Evolutionary conservation across 2,888 invertebrate genomes (phyloP), one percentile per base, ranked within the genome.

Genomic region (Acanthosepion lycidas): DNA sequence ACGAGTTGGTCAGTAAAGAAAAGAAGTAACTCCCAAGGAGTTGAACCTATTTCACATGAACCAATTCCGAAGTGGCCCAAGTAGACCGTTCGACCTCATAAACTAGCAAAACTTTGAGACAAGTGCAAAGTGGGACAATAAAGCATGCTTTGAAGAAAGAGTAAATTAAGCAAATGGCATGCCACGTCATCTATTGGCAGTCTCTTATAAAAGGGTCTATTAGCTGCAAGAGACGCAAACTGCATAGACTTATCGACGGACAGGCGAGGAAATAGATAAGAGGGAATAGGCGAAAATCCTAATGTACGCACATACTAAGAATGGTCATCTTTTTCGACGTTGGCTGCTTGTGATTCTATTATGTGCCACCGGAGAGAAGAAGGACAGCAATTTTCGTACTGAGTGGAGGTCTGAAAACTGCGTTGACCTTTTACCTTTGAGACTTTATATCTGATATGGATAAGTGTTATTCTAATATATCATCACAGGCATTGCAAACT

Each of bases 81-180:
- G 78, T 78, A 78, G 78, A 78, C n/a, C n/a, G 78, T 33, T 78
- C 78, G 78, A 78, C 78, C 78, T 78, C 78, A 33, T 78, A 78
- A 78, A 78, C 78, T n/a, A 78, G 78, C 78, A 78, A 78, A 78
- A 78, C n/a, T n/a, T 78, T 78, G 78, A 78, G n/a, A n/a, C 78
- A 78, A 78, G 78, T 78, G 78, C 78, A 78, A 78, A 78, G 78
- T 78, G 78, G 78, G 78, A 78, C 78, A 33, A 78, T 78, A 78
- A 78, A 78, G n/a, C 78, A 78, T 9, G 78, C 78, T 78, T 78
- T 78, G 78, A 78, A 78, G 78, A 78, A 78, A 78, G 78, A 33
- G 78, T 78, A 78, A n/a, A 78, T 78, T 78, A 78, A 78, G n/a
- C n/a, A 78, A 78, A 78, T 78, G n/a, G n/a, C 78, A 78, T 78